These are phyloP conservation scores for Tiliacea citrago DNA, from an alignment of 2,888 invertebrate species.

Conservation along the genomic window DNA sequence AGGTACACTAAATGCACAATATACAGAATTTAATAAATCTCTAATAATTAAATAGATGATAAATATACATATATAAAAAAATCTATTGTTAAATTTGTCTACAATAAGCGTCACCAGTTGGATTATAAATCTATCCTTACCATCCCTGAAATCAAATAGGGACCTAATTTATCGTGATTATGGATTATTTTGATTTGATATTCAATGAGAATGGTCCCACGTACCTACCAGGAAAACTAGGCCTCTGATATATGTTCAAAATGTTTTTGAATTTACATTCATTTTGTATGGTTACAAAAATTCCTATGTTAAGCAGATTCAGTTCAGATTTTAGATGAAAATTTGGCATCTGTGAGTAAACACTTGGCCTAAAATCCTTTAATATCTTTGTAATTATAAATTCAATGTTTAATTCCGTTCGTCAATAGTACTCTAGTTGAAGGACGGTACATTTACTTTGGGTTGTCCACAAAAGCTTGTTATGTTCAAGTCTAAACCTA, in stretches of 20 bases:
- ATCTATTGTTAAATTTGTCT: slow-evolving; percentile 84
- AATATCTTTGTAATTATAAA: slow-evolving; percentile 68
- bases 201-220: slow-evolving; percentile 88
- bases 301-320: slow-evolving; percentile 56
- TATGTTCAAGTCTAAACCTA: slow-evolving; percentile 58
- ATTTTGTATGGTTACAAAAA: slow-evolving; percentile 60
- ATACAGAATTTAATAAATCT: slow-evolving; percentile 83
- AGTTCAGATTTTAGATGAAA: slow-evolving; percentile 65
- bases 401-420: slow-evolving; percentile 68
- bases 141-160: slow-evolving; percentile 82
- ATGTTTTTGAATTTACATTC: slow-evolving; percentile 46
- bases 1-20: slow-evolving; percentile 84
- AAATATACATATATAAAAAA: slow-evolving; percentile 82
- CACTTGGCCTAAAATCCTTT: slow-evolving; percentile 72
- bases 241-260: slow-evolving; percentile 75
- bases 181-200: slow-evolving; percentile 85
- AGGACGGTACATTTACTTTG: slow-evolving; percentile 84
- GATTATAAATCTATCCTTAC: slow-evolving; percentile 82
- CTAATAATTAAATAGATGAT: slow-evolving; percentile 81
- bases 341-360: slow-evolving; percentile 75
- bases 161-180: slow-evolving; percentile 85
- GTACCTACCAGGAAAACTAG: slow-evolving; percentile 85
- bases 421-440: slow-evolving; percentile 73
- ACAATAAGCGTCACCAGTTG: slow-evolving; percentile 89
- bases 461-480: slow-evolving; percentile 74